These are phyloP conservation scores for Porites divaricata DNA, from an alignment of 92 coral and sea anemone genomes.

Conservation along the genomic window DNA sequence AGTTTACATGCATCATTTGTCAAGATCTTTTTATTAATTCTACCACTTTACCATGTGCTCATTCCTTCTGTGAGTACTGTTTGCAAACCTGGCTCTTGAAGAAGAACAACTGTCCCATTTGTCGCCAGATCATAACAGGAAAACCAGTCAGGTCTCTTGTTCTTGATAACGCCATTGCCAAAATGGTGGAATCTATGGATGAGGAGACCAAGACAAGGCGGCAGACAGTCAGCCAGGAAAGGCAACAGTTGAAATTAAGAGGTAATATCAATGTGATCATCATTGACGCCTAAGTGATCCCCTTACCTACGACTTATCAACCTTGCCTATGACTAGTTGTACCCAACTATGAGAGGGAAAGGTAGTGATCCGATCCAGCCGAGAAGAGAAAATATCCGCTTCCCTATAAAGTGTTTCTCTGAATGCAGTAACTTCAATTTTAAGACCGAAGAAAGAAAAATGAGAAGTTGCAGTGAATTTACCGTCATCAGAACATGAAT, in stretches of 20 bases:
- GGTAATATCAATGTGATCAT: constrained; percentile 78
- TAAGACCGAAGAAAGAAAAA: constrained; percentile 24
- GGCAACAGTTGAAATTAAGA: constrained; percentile 82
- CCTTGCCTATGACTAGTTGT: constrained; percentile 38
- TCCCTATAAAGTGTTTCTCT: constrained; percentile 15
- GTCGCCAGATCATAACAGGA: constrained; percentile 80
- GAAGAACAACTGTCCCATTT: constrained; percentile 94
- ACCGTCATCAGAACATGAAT: constrained; percentile 9
- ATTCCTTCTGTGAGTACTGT: constrained; percentile 95
- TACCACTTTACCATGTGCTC: constrained; percentile 89
- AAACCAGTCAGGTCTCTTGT: constrained; percentile 91
- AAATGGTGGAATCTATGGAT: constrained; percentile 96
- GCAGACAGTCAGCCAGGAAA: constrained; percentile 78
- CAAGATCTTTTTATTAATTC: constrained; percentile 94
- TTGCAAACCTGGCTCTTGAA: constrained; percentile 88
- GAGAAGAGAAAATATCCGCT: constrained; percentile 2
- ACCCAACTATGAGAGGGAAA: constrained; percentile 20
- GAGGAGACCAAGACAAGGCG: constrained; percentile 86
- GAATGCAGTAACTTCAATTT: constrained; percentile 11
- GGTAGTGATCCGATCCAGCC: constrained; percentile 7
- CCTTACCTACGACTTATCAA: constrained; percentile 1
- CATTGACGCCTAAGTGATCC: constrained; percentile 46
- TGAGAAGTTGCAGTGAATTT: constrained; percentile 3
- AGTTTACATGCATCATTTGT: constrained; percentile 94
- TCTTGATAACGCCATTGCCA: constrained; percentile 95